Evolutionary conservation across 2,797 vertebrate genomes (phyloP).

Genomic region (Eulemur coronatus): DNA sequence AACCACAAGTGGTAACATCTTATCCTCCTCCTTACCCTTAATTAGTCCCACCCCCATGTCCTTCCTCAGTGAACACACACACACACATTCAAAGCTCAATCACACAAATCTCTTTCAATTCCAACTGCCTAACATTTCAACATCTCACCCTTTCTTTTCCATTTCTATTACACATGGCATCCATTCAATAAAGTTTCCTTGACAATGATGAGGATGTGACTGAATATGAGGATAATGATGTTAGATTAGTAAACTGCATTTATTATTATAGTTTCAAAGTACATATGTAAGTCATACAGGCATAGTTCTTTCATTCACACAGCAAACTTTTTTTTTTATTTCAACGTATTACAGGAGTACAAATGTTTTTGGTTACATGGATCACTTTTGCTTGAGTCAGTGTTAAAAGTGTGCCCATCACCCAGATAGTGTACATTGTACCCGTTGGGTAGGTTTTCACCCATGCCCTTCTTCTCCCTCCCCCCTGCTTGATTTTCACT

Average conservation of each 20-base stretch:
- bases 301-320: not conserved
- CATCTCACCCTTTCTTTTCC: not conserved
- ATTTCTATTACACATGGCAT: not conserved
- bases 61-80: not conserved
- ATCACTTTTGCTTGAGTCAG: not conserved
- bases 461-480: not conserved
- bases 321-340: not conserved
- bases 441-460: not conserved
- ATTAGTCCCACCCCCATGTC: not conserved
- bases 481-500: not conserved
- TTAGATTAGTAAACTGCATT: not conserved
- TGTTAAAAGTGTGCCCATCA: not conserved
- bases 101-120: not conserved
- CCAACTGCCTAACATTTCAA: not conserved
- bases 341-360: not conserved
- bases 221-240: not conserved
- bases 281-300: not conserved
- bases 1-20: not conserved
- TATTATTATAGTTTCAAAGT: not conserved
- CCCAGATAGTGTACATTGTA: not conserved
- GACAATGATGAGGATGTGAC: not conserved
- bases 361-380: not conserved
- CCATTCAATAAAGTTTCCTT: not conserved
- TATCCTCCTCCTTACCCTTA: not conserved
- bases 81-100: not conserved